Conservation (phyloP, 2,888 invertebrate genomes). For the Cinara cedri region DNA sequence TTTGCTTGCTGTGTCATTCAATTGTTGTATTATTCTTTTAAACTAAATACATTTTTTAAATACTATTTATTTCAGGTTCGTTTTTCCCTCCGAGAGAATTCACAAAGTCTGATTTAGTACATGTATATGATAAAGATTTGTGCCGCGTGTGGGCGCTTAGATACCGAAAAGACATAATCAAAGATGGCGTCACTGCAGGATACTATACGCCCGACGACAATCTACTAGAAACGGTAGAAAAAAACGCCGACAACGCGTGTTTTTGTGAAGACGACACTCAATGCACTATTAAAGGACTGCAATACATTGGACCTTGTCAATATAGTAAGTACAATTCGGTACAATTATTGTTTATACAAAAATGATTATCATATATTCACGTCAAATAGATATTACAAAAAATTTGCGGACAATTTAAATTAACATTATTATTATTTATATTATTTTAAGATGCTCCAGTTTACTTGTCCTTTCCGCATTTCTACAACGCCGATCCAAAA, state of each 20-base stretch:
- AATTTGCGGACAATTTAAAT: neutral
- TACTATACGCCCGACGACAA: slow-evolving; percentile 73
- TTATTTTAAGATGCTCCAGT: slow-evolving; percentile 78
- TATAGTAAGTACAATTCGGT: slow-evolving; percentile 69
- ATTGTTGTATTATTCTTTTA: too few species aligned
- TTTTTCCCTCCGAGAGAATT: slow-evolving; percentile 81
- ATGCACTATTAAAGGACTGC: slow-evolving; percentile 77
- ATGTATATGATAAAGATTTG: slow-evolving; percentile 85
- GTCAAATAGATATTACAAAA: neutral
- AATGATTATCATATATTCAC: neutral
- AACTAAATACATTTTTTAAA: neutral
- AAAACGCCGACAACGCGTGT: slow-evolving; percentile 76
- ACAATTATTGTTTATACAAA: neutral
- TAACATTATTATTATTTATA: slow-evolving; percentile 17
- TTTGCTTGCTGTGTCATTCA: too few species aligned
- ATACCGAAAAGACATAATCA: slow-evolving; percentile 72
- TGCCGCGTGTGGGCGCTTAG: slow-evolving; percentile 80
- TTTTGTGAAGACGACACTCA: slow-evolving; percentile 73
- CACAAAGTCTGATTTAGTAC: slow-evolving; percentile 73
- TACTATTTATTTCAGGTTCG: slow-evolving; percentile 67
- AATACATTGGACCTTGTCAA: slow-evolving; percentile 87
- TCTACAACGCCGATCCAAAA: slow-evolving; percentile 78
- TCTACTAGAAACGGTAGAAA: slow-evolving; percentile 70
- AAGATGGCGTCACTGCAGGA: slow-evolving; percentile 68
- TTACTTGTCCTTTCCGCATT: slow-evolving; percentile 87